Evolutionary conservation across 2,888 invertebrate genomes (phyloP), one percentile per base, ranked within the genome.

Genomic region (Megalurothrips usitatus): DNA sequence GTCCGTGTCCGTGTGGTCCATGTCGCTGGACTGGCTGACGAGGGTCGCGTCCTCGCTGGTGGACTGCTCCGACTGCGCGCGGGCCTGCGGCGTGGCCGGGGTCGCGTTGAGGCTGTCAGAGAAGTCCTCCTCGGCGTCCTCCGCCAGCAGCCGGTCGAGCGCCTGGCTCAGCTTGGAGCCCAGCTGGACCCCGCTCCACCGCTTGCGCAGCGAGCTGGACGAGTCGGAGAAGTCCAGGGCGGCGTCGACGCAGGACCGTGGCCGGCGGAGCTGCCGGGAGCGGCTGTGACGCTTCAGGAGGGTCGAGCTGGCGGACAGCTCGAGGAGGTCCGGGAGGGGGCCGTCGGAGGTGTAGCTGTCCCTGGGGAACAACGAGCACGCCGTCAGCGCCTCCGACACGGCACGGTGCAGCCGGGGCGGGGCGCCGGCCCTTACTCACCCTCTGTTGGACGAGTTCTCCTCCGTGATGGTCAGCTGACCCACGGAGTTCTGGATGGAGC

Each of bases 171-270:
- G 88, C 85, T 93, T 93, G 0, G 93, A 91, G 80, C 92, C 92
- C 83, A 92, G 87, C 83, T 93, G 92, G 75, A 93, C 91, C 63
- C 92, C 92, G 78, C 93, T 93, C 93, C 94, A 94, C 84, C 94
- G 89, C 85, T 93, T 92, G 84, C 81, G 84, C 68, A 75, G 26
- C 11, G n/a, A 23, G 23, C 23, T 75, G 12, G 68, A 75, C 11
- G 68, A 47, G 80, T 49, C 26, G 49, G 58, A 19, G 75, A 75
- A 26, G 12, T 75, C 86, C 82, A 87, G 85, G 78, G 87, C 87
- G 81, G 89, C 89, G 84, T 92, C 91, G 17, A 92, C 89, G 85
- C 92, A 93, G 1, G 93, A 93, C 79, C 92, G 89, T 9, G 93
- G 93, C 83, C 93, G n/a, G 23, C 68, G 23, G 12, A 75, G 79